Base-by-base conservation (phyloP, 2,113 vertebrate species). In the Gallinago media region DNA sequence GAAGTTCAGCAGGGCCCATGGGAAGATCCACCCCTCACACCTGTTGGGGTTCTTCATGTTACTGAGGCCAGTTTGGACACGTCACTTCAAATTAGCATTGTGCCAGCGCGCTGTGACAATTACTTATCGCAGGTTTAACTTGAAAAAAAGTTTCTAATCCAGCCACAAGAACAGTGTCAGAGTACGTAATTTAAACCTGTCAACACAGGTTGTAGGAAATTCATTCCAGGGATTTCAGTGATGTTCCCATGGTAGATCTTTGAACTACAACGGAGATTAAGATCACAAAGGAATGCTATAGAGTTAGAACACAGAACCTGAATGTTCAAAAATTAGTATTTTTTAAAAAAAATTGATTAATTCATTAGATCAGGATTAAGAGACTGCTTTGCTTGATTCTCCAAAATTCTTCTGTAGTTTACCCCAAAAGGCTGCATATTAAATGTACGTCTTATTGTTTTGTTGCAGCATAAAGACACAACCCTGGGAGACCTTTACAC, bases 31-130 rank as follows among this genome's bases (percentile, higher is more conserved):
- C 98, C 98, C 98, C 98, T 98, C 98, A 99, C 98, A 99, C 98
- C 98, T 99, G 98, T 98, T 98, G 93, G 97, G 97, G 89, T 98
- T 97, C 98, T 98, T 98, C 98, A 98, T 98, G 98, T 98, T 98
- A 98, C 97, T 88, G 97, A 97, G 98, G 96, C 94, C 96, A 97
- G 98, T 98, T 97, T 97, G 97, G 97, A 98, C 97, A 97, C 96
- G 98, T 98, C 98, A 98, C 96, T 98, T 98, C 97, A 96, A 97
- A 99, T 99, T 98, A 98, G 96, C 96, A 94, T 97, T 97, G 96
- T 97, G 97, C 96, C 90, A 97, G 96, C 58, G 96, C 75, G 93
- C 98, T 98, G 98, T 98, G 98, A 98, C 98, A 98, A 98, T 98
- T 98, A 98, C 98, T 98, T 98, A 98, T 98, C 97, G 89, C 97